Evolutionary conservation across 1,140 invertebrate species (phyloP).

Genomic region (Ips nitidus): DNA sequence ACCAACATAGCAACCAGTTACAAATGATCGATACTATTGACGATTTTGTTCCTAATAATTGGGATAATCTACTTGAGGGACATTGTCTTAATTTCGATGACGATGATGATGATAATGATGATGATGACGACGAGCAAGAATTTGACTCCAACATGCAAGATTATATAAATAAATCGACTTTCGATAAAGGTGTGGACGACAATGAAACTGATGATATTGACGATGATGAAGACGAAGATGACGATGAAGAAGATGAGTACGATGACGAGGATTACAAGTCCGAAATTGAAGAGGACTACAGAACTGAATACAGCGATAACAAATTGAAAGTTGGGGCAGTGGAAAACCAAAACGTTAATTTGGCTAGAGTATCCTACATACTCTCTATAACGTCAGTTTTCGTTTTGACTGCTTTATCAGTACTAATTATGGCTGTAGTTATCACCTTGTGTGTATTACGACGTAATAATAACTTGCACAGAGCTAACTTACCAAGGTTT

Average conservation of each 20-base stretch:
- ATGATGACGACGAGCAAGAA: constrained; percentile 29
- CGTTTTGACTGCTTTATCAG: constrained; percentile 54
- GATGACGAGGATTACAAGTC: constrained; percentile 48
- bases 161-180: neutral
- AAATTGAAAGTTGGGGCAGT: constrained; percentile 31
- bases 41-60: constrained; percentile 25
- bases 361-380: constrained; percentile 41
- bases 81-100: constrained; percentile 23
- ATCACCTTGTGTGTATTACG: constrained; percentile 43
- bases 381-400: constrained; percentile 53
- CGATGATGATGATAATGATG: constrained; percentile 45
- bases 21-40: constrained; percentile 33
- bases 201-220: constrained; percentile 31
- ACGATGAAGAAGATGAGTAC: constrained; percentile 48
- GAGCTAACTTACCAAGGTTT: constrained; percentile 44
- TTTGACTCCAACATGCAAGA: neutral
- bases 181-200: neutral
- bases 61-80: constrained; percentile 29
- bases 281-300: constrained; percentile 47
- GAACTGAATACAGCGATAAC: constrained; percentile 39
- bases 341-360: constrained; percentile 29
- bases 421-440: constrained; percentile 45
- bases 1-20: constrained; percentile 12
- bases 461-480: constrained; percentile 42
- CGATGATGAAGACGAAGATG: constrained; percentile 45